Conservation (phyloP, 30 jellyfish, hydroid and myxozoan genomes). For the Nemopilema nomurai region DNA sequence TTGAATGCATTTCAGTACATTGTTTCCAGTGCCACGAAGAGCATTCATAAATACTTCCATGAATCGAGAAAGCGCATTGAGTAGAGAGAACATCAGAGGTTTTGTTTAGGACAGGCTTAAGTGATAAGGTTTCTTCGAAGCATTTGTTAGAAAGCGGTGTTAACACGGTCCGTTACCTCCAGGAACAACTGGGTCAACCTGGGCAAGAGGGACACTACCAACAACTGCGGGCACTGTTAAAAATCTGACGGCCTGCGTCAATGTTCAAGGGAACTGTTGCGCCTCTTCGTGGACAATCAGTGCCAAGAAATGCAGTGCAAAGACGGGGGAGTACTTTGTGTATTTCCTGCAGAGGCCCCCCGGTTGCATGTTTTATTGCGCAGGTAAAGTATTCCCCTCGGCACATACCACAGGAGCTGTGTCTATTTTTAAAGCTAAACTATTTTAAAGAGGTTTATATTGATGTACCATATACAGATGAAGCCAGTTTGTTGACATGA, state of each 20-base stretch:
- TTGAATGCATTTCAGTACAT: too few species aligned
- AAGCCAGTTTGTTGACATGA: too few species aligned
- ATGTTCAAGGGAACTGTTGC: conserved; percentile 49
- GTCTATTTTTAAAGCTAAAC: too few species aligned
- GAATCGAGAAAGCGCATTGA: neutral
- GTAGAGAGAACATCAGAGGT: neutral
- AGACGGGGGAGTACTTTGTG: conserved; percentile 45
- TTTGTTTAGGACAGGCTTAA: neutral
- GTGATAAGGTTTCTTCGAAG: neutral
- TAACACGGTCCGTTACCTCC: neutral
- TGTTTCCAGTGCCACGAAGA: too few species aligned
- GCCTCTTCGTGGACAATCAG: conserved; percentile 48
- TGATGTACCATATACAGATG: too few species aligned
- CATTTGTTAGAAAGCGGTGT: neutral
- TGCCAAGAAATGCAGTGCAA: conserved; percentile 72
- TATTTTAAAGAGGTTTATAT: too few species aligned
- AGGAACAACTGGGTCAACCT: conserved; percentile 76
- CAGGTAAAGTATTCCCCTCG: too few species aligned
- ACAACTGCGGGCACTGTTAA: conserved; percentile 42
- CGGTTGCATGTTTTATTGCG: conserved; percentile 83
- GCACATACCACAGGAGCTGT: too few species aligned
- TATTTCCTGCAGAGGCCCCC: conserved; percentile 64
- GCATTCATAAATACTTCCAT: neutral
- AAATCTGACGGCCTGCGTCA: conserved; percentile 63
- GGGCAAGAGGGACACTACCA: conserved; percentile 79